Evolutionary conservation across 2,888 invertebrate genomes (phyloP), one percentile per base, ranked within the genome.

Genomic region (Noctua janthina): DNA sequence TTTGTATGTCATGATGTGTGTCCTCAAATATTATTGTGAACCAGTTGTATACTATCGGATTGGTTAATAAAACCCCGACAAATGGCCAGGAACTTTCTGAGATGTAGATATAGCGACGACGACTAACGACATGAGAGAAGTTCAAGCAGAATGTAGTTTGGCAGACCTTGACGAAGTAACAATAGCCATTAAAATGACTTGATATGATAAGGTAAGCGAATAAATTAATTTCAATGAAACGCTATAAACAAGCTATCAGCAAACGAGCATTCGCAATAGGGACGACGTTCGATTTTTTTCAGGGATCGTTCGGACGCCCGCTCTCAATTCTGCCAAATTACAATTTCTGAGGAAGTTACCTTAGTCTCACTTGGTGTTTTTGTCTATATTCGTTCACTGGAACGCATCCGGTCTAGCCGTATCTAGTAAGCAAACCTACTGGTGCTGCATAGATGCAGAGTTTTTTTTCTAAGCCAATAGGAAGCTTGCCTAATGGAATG

Each of bases 391-490:
- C 46, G 46, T n/a, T 68, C n/a, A n/a, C 15, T 23, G 46, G 17
- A 68, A 68, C 68, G 46, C 4, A 68, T 68, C n/a, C 68, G 46
- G 68, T 68, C n/a, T 68, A 68, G 68, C n/a, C 68, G n/a, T 66
- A 35, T 17, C n/a, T 68, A 68, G n/a, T n/a, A 13, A 68, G 68
- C n/a, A 68, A 62, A 62, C 6, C 10, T 54, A 78, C 23, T 66
- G 10, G 23, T 2, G 11, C 4, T 29, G 49, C 20, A 8, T 43
- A 1, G 4, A 7, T 43, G 13, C 23, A 67, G 39, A 66, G 23
- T 6, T 67, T 67, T 43, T 67, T 68, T 46, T 68, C 1, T 3
- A 13, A 46, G 46, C 46, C 15, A 68, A n/a, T n/a, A 68, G 68
- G 46, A 46, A 68, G 68, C 68, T n/a, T 46, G 15, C n/a, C 2